Conservation (phyloP, 35 echinoderm and acorn worm genomes). For the Heliocidaris tuberculata region DNA sequence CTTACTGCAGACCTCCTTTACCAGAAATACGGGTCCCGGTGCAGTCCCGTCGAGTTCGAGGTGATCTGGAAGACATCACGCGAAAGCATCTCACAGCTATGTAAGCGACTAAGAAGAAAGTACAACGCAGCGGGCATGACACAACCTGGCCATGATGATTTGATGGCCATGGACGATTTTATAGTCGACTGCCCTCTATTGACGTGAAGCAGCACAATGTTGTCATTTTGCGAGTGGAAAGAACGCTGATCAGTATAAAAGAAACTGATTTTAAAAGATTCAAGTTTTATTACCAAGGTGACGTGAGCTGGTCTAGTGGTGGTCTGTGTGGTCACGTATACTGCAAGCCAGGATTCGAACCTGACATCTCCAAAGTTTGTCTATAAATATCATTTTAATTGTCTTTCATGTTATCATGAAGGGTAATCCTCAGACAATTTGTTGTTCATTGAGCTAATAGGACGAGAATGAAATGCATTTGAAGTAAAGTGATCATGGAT, state of each 20-base stretch:
- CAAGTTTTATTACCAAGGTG: background rate
- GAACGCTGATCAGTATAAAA: background rate
- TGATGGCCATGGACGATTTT: background rate
- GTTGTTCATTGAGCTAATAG: no score
- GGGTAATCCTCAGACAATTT: no score
- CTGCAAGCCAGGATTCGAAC: no score
- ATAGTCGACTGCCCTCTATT: conserved; percentile 35
- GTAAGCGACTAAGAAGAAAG: conserved; percentile 71
- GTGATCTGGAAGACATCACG: conserved; percentile 87
- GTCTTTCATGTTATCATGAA: no score
- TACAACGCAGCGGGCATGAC: background rate
- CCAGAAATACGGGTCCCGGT: conserved; percentile 63
- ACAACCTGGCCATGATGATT: background rate
- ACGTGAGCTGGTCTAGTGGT: no score
- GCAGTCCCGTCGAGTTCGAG: conserved; percentile 78
- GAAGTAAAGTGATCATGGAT: no score
- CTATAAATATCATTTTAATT: no score
- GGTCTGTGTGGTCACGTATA: no score
- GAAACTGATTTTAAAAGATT: background rate
- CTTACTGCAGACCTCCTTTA: conserved; percentile 71
- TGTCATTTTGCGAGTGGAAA: background rate
- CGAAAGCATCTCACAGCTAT: conserved; percentile 88
- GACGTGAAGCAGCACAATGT: background rate
- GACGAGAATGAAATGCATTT: no score
- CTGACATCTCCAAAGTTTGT: no score